A percentile compares a stretch with the other conserved stretches of the same genome.
phyloP scores from a whole-genome alignment of 2,797 vertebrate species.

The Peromyscus nudipes region DNA sequence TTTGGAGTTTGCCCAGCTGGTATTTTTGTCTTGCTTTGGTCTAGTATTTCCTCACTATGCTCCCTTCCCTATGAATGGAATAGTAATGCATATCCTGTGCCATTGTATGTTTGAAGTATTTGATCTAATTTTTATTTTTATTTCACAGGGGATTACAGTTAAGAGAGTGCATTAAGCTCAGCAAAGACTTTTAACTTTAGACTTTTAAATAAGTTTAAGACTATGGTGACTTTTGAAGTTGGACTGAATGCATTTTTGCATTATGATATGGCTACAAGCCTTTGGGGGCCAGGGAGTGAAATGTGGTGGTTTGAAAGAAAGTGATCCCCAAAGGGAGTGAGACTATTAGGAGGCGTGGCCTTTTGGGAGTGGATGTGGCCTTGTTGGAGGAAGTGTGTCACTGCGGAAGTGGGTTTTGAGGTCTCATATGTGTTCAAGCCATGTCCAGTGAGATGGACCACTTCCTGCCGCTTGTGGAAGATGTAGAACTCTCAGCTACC shows the following conservation, averaged over 20 bases:
- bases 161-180: background rate
- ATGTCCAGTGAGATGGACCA: background rate
- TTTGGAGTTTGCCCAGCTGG: background rate
- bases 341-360: background rate
- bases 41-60: too few species aligned
- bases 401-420: background rate
- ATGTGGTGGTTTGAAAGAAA: background rate
- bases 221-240: background rate
- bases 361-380: background rate
- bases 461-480: background rate
- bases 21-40: too few species aligned
- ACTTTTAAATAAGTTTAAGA: background rate
- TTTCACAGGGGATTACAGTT: background rate
- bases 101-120: background rate
- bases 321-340: background rate
- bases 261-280: background rate
- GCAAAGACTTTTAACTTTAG: background rate
- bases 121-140: background rate
- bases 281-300: background rate
- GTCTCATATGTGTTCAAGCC: background rate
- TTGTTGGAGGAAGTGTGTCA: background rate
- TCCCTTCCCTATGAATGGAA: background rate
- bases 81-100: background rate
- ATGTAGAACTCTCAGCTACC: background rate
- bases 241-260: background rate